These are phyloP conservation scores for Diarsia mendica DNA, from an alignment of 2,888 invertebrate species.

Conservation along the genomic window DNA sequence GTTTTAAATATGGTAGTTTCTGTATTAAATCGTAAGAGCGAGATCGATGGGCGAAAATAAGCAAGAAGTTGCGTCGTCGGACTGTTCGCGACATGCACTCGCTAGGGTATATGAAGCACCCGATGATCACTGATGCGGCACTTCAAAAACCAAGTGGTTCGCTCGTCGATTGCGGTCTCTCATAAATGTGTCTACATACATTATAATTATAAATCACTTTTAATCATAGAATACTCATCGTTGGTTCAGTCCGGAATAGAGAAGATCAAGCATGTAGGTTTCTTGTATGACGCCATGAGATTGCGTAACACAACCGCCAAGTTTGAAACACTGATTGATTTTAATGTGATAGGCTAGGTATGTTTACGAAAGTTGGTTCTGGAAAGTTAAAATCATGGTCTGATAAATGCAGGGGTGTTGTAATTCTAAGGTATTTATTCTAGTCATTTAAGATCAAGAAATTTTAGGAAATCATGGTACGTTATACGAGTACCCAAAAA, in stretches of 20 bases:
- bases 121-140: neutral
- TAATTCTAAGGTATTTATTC: neutral
- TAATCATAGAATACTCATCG: conserved; percentile 3
- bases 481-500: conserved; percentile 13
- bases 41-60: neutral
- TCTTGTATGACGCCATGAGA: conserved; percentile 12
- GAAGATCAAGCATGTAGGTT: conserved; percentile 3
- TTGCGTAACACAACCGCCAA: neutral
- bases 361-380: neutral
- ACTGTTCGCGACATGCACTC: neutral
- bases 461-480: conserved; percentile 40
- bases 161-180: conserved; percentile 15
- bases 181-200: conserved; percentile 22
- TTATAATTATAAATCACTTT: conserved; percentile 10
- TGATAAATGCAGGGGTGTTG: neutral
- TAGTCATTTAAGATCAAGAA: conserved; percentile 20
- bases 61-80: neutral
- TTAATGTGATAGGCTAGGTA: neutral
- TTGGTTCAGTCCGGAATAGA: neutral
- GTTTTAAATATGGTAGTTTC: conserved; percentile 24
- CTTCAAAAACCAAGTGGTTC: neutral
- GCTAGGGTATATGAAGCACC: neutral
- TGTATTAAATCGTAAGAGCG: conserved; percentile 12
- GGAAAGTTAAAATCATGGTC: conserved; percentile 3
- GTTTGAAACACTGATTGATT: neutral